phyloP scores from a whole-genome alignment of 2,113 vertebrate genomes.

The Semicossyphus pulcher region DNA sequence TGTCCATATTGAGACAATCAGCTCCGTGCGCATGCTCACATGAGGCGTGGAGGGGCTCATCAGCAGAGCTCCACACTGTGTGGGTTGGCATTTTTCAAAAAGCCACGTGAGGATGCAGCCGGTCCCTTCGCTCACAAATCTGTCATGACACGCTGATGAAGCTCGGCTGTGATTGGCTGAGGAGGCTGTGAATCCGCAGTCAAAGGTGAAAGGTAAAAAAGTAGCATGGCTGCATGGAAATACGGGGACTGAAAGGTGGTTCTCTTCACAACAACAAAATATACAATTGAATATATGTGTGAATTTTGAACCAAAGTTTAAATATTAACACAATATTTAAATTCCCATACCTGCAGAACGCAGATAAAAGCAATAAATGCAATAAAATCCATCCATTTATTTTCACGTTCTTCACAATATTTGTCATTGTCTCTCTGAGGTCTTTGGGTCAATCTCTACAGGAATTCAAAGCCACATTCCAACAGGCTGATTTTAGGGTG shows the following conservation, averaged over 20 bases:
- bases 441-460: conserved; percentile 43
- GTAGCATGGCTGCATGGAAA: conserved; percentile 13
- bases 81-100: conserved; percentile 60
- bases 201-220: conserved; percentile 63
- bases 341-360: neutral
- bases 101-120: conserved; percentile 57
- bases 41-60: conserved; percentile 23
- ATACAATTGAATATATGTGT: no score
- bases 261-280: no score
- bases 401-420: conserved; percentile 6
- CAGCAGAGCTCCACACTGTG: conserved; percentile 46
- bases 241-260: neutral
- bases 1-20: conserved; percentile 23
- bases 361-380: neutral
- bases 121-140: conserved; percentile 44
- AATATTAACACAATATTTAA: neutral
- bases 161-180: conserved; percentile 57
- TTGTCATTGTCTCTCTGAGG: neutral
- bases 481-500: conserved; percentile 67
- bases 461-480: conserved; percentile 79
- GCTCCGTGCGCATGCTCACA: conserved; percentile 60
- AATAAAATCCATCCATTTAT: neutral
- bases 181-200: conserved; percentile 36
- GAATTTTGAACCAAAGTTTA: neutral
- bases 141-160: conserved; percentile 30